Base-by-base conservation (phyloP, 2,797 vertebrate genomes). In the Notolepis coatsorum region DNA sequence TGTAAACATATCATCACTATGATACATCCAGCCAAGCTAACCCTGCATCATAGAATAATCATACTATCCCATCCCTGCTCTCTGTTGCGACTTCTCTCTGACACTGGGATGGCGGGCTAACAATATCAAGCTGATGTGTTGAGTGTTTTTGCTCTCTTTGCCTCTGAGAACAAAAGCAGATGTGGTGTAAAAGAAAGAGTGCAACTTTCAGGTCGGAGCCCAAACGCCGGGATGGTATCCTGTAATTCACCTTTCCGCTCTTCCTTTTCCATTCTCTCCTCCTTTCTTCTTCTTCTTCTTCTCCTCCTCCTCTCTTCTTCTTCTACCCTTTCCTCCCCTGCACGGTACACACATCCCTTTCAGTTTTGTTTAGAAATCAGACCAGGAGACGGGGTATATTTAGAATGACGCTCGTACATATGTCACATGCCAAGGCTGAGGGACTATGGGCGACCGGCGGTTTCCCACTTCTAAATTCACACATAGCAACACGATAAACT, bases 141-240 rank as follows among this genome's bases (percentile, higher is more conserved):
- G 10, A n/a, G 25, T 35, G 21, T 75, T 62, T 75, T 51, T 73
- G 47, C 61, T 72, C 47, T 69, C 31, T 59, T 70, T 62, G 25
- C 42, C 46, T 60, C 60, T 69, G 7, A 73, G 82, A 85, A 79
- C 62, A 56, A 81, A 82, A 81, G 64, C 84, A 89, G 60, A 84
- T 85, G 84, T 65, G 68, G 45, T 39, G 59, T 37, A 60, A 70
- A 70, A 51, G 55, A 0, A 12, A 46, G 1, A 57, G 54, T 66
- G 50, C 63, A 71, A 63, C 17, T 61, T 71, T 71, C 21, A 28
- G 55, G 68, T 74, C 62, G 64, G 12, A 46, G 57, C 51, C 57
- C 63, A 68, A 24, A 71, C 33, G 30, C 15, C 24, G 45, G 8
- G 46, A 61, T 30, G 10, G 41, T 15, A 61, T 51, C 59, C 17